Evolutionary conservation across 2,888 invertebrate genomes (phyloP), one percentile per base, ranked within the genome.

Genomic region (Drosophila sordidula): DNA sequence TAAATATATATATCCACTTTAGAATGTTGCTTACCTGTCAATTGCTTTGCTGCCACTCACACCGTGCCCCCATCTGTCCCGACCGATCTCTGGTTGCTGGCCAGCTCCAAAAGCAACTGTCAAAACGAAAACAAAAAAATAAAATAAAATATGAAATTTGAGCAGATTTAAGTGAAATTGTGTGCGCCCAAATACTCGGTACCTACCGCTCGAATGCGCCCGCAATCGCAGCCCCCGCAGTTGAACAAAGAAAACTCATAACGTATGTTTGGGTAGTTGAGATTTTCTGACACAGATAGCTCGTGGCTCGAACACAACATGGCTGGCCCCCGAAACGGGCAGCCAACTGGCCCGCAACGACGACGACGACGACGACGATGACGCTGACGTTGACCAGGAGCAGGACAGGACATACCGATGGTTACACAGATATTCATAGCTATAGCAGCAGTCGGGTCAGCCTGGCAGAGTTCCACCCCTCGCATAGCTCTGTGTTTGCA

Each of bases 251-350:
- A 87, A 87, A 89, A 85, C 74, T 71, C 88, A 75, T 75, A 83
- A 79, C 79, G 87, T 85, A 73, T 78, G 85, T 77, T 80, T 74
- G 86, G 71, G 51, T 78, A 73, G 88, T 79, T 70, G 75, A 85
- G 85, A 85, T 85, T 89, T 79, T 73, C 86, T 70, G 89, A 81
- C 85, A 85, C 85, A 89, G 85, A 85, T 87, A 85, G 71, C 52
- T 67, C 54, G 61, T 68, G 61, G 58, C 52, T 52, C 56, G 59
- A 57, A 55, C 55, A 58, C 58, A 47, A 45, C 54, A 34, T 36
- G 42, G 50, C 18, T 38, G 3, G 3, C 0, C 29, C 29, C 32
- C 11, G 38, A 38, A 64, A 38, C 29, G 12, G 58, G 32, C 57
- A 49, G 57, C 39, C 66, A 56, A 65, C 61, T 55, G 70, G 61